Evolutionary conservation across 1,140 invertebrate species (phyloP).

Genomic region (Rhopalosiphum maidis): DNA sequence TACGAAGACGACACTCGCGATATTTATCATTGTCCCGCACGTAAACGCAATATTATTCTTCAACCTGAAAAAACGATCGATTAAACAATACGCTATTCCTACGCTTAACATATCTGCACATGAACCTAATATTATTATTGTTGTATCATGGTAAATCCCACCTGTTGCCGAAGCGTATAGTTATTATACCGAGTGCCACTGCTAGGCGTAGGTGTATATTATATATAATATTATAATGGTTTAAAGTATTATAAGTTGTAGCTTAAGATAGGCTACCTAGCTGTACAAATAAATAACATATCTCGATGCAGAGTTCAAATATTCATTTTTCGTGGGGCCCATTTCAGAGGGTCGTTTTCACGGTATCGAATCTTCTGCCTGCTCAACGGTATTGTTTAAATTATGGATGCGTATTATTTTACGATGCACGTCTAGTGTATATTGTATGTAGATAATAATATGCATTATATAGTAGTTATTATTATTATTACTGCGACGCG

Average conservation of each 20-base stretch:
- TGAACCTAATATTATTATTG: not conserved
- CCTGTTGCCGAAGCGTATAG: not conserved
- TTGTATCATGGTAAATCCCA: not conserved
- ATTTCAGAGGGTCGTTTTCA: not conserved
- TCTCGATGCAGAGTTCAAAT: not conserved
- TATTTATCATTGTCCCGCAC: not conserved
- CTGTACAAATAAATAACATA: not conserved
- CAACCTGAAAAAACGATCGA: not conserved
- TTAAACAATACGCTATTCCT: slow-evolving; percentile 15
- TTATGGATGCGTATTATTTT: not conserved
- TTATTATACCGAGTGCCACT: not conserved
- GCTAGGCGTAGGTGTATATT: not conserved
- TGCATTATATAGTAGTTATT: slow-evolving; percentile 13
- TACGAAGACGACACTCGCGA: not conserved
- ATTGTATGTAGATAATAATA: slow-evolving; percentile 5
- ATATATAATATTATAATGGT: not conserved
- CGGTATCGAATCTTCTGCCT: not conserved
- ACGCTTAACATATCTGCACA: not conserved
- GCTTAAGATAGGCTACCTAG: not conserved
- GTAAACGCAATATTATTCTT: not conserved
- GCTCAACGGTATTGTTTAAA: not conserved
- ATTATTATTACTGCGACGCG: not conserved
- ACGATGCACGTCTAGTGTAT: not conserved
- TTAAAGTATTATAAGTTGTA: not conserved
- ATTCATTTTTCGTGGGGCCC: not conserved